phyloP scores from a whole-genome alignment of 2,113 vertebrate species.

The Zosterops pallidus region DNA sequence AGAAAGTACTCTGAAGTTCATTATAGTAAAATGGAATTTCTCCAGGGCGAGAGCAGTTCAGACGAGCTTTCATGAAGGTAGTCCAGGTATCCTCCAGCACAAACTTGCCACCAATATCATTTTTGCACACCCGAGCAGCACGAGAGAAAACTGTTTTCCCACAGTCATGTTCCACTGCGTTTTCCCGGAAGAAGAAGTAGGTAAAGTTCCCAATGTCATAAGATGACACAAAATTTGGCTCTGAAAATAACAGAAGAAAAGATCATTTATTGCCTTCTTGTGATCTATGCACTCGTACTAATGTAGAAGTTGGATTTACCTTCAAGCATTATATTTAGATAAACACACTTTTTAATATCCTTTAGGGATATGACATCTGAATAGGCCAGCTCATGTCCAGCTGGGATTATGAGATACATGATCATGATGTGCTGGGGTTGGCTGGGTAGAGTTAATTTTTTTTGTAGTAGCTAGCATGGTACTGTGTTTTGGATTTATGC shows the following conservation, averaged over 20 bases:
- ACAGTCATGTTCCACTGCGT: slow-evolving; percentile 94
- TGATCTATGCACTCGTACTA: not conserved
- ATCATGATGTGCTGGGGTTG: not conserved
- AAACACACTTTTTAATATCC: not conserved
- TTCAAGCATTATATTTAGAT: not conserved
- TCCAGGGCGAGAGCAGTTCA: slow-evolving; percentile 94
- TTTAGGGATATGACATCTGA: not conserved
- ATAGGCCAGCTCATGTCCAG: not conserved
- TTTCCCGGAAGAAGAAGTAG: slow-evolving; percentile 98
- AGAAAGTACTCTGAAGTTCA: slow-evolving; percentile 94
- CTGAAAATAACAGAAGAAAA: slow-evolving; percentile 67
- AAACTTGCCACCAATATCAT: slow-evolving; percentile 94
- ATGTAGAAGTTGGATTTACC: not conserved
- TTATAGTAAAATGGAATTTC: slow-evolving; percentile 97
- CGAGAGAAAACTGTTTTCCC: slow-evolving; percentile 93
- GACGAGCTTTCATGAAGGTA: slow-evolving; percentile 96
- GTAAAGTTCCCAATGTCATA: slow-evolving; percentile 96
- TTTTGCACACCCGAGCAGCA: slow-evolving; percentile 92
- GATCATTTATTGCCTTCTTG: slow-evolving; percentile 44
- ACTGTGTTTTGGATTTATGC: not conserved
- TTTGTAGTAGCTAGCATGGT: not conserved
- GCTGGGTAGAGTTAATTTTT: not conserved
- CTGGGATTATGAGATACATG: not conserved
- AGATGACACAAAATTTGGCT: slow-evolving; percentile 96
- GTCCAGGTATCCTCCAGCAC: slow-evolving; percentile 98